These are phyloP conservation scores for Acanthaster planci DNA, from an alignment of 35 echinoderm and acorn worm species.

Conservation along the genomic window DNA sequence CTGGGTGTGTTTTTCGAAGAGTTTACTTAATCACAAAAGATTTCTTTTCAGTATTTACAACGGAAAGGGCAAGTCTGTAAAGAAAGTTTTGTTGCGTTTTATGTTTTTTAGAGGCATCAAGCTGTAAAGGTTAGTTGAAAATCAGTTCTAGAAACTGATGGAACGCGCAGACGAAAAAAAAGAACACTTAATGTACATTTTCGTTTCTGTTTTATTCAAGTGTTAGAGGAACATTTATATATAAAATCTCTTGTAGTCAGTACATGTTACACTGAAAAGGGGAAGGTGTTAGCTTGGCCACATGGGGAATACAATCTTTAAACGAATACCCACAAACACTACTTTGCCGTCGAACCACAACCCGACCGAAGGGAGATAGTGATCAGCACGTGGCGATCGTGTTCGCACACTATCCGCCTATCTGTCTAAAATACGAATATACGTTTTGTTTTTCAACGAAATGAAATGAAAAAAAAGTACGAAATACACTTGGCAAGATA, in stretches of 20 bases:
- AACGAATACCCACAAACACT: slow-evolving; percentile 11
- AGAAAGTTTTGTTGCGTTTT: too few species aligned
- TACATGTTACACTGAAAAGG: slow-evolving; percentile 21
- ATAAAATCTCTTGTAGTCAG: slow-evolving; percentile 23
- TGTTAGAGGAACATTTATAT: slow-evolving; percentile 25
- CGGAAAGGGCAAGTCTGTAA: too few species aligned
- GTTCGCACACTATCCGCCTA: slow-evolving; percentile 2
- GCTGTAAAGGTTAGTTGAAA: too few species aligned
- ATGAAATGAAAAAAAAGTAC: background rate
- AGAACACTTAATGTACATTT: background rate
- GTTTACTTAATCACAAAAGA: too few species aligned
- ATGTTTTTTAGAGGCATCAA: too few species aligned
- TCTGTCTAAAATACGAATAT: background rate
- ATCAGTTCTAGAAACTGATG: too few species aligned
- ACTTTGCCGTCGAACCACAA: background rate
- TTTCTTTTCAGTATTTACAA: too few species aligned
- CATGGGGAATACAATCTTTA: background rate
- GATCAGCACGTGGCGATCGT: background rate
- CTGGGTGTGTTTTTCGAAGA: too few species aligned
- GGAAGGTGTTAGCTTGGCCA: slow-evolving; percentile 11
- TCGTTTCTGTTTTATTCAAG: slow-evolving; percentile 32
- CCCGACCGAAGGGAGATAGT: too few species aligned
- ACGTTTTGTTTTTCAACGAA: background rate
- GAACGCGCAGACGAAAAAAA: background rate
- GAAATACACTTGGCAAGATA: slow-evolving; percentile 22